Conservation (phyloP, 2,888 invertebrate genomes). For the Chloroclystis v-ata region DNA sequence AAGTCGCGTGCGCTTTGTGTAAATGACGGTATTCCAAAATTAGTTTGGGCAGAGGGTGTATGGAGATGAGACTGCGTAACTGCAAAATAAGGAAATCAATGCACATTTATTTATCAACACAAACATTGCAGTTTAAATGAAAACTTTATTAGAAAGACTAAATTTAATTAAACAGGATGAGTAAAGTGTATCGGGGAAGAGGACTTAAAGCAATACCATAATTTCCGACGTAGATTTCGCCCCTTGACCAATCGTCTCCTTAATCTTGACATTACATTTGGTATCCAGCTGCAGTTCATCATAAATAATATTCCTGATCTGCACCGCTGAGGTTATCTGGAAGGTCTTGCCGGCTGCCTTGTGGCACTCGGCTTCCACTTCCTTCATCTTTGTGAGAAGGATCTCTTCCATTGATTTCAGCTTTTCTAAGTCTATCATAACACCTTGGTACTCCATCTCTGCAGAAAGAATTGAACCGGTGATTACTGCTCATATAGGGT, state of each 20-base stretch:
- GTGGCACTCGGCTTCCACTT: slow-evolving; percentile 55
- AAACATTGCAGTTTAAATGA: background rate
- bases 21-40: slow-evolving; percentile 68
- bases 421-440: slow-evolving; percentile 49
- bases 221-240: slow-evolving; percentile 69
- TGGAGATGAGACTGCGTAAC: slow-evolving; percentile 54
- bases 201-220: slow-evolving; percentile 53
- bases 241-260: slow-evolving; percentile 52
- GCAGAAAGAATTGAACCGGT: background rate
- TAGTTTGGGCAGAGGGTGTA: slow-evolving; percentile 62
- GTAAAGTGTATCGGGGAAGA: too few relatives aligned
- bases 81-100: slow-evolving; percentile 25
- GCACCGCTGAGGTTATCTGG: slow-evolving; percentile 60
- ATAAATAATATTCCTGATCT: slow-evolving; percentile 63
- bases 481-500: too few relatives aligned
- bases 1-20: slow-evolving; percentile 70
- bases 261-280: slow-evolving; percentile 52
- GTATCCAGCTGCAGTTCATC: slow-evolving; percentile 64
- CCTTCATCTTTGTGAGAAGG: slow-evolving; percentile 44
- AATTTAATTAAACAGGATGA: too few relatives aligned
- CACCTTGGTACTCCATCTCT: slow-evolving; percentile 63
- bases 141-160: too few relatives aligned
- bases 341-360: slow-evolving; percentile 57
- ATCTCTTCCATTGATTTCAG: slow-evolving; percentile 54
- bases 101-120: background rate